Evolutionary conservation across 64 coral and sea anemone species (phyloP).

Genomic region (Actinia tenebrosa): DNA sequence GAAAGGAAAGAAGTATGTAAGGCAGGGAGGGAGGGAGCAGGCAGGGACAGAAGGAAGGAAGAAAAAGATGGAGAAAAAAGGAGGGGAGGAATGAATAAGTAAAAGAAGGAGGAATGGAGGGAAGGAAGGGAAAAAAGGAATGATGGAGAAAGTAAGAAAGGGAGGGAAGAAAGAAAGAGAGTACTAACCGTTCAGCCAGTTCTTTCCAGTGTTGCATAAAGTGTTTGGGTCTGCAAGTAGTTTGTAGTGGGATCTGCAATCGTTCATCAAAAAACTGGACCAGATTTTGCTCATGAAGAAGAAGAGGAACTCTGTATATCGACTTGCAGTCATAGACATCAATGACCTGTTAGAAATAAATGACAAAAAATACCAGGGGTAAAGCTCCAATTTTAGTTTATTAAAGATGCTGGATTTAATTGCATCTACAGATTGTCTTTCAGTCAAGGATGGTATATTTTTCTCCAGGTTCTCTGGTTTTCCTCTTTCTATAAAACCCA

Average conservation of each 20-base stretch:
- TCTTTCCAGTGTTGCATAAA: conserved; percentile 85
- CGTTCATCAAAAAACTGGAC: conserved; percentile 79
- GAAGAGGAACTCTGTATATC: conserved; percentile 90
- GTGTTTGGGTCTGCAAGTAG: conserved; percentile 42
- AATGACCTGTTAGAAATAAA: conserved; percentile 67
- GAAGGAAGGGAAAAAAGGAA: neutral
- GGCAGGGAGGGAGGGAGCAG: neutral
- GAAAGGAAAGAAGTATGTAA: neutral
- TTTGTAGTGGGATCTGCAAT: conserved; percentile 56
- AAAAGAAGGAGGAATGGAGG: neutral
- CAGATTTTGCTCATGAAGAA: conserved; percentile 67
- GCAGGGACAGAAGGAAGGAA: neutral
- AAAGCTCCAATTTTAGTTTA: no score
- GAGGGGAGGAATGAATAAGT: neutral
- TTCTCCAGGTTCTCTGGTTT: no score
- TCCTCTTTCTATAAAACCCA: no score
- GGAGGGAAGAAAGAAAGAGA: neutral
- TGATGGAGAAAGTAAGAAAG: neutral
- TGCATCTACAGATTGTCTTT: no score
- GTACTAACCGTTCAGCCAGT: conserved; percentile 78
- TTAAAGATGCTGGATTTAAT: no score
- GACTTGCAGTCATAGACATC: conserved; percentile 93
- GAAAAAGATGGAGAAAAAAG: neutral
- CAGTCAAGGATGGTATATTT: no score
- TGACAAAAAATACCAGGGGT: neutral